Evolutionary conservation across 2,888 invertebrate genomes (phyloP), one percentile per base, ranked within the genome.

Genomic region (Drosophila mulleri): DNA sequence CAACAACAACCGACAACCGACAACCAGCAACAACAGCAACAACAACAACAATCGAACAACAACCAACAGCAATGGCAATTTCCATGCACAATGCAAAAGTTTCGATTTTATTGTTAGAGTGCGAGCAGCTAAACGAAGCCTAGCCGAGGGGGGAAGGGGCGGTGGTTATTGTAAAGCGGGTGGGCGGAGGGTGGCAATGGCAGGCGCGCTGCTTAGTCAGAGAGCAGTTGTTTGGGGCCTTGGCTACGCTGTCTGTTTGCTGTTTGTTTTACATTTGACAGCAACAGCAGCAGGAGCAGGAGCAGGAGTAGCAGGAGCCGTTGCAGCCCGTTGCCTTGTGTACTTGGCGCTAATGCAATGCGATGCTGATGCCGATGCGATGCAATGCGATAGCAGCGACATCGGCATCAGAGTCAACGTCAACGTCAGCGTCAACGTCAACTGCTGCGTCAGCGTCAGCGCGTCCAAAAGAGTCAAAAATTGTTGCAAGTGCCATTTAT

Each of bases 1-100:
- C 39, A 44, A 37, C 41, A 44, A 58, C 35, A 66, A 57, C 26
- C 26, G 1, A 32, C 56, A 67, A 12, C 59, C 29, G 7, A 7
- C 29, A 53, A 11, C 32, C 23, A 42, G 12, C 26, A 54, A 37
- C 26, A 23, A 4, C 45, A 32, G 42, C 23, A 42, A n/a, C 26
- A 54, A 41, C 45, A 62, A 47, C 45, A 62, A 47, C 47, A 26
- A 53, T 29, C 56, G 37, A 61, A 26, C 68, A 78, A 81, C 39
- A 53, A 59, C 35, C 39, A 67, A 42, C 59, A 62, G 50, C 67
- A 78, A 83, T 75, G 75, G 67, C 83, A 86, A 82, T 82, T 85
- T 87, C 73, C 84, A 82, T 84, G 78, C 78, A 87, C 82, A 85
- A 83, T 83, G 82, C 80, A 88, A 83, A 86, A 85, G 84, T 85